Evolutionary conservation across 2,888 invertebrate species (phyloP), one percentile per base, ranked within the genome.

Genomic region (Lasioglossum leucozonium): DNA sequence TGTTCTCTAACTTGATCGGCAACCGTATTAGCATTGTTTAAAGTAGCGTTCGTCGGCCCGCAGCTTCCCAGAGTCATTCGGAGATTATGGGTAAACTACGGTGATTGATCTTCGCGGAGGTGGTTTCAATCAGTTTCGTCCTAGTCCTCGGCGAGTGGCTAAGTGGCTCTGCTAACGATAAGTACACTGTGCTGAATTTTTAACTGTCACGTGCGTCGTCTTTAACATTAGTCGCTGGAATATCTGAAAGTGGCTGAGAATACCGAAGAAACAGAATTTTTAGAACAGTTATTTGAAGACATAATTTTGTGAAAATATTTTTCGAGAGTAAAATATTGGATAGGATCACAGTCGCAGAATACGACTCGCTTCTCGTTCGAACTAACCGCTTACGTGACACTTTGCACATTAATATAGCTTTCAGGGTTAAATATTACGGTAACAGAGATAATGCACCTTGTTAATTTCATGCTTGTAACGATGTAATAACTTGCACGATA

Each of bases 1-100:
- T 76, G 81, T 78, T 82, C 51, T 75, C 13, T 74, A 76, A 72
- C 65, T 65, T 55, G 74, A 78, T 42, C 71, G 51, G n/a, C 71
- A n/a, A 18, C 71, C 10, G 51, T 26, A 34, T 42, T 83, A 76
- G 34, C 75, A 72, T 83, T 55, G 65, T 51, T 44, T 40, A 47
- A 42, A 40, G 26, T n/a, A 16, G 42, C 42, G 72, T n/a, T 18
- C 72, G 18, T 6, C 37, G 37, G 37, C 3, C 18, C n/a, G 30
- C 30, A 42, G 34, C 42, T 65, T 44, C 40, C 10, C 37, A 6
- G 58, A 62, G 47, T 67, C 74, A 40, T 47, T 55, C 37, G 11
- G 8, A 40, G 34, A 34, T 34, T 8, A 26, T n/a, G 62, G 34
- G 30, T 34, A 30, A 44, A 18, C 44, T 34, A 11, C 47, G 22